phyloP scores from a whole-genome alignment of 30 jellyfish, hydroid and myxozoan species.

The Morbakka virulenta region DNA sequence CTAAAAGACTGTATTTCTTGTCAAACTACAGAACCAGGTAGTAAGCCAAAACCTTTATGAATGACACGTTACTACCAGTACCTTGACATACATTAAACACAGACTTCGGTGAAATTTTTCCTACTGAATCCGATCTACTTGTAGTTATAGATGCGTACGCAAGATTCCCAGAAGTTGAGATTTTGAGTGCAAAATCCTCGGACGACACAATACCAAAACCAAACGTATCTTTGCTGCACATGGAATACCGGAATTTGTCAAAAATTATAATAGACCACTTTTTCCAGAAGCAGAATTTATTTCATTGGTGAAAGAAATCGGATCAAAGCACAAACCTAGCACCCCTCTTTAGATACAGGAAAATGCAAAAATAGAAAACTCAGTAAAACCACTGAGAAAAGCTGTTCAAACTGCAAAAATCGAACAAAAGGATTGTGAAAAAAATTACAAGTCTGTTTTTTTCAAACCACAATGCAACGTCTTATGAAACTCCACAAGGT shows the following conservation, averaged over 20 bases:
- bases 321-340: slow-evolving; percentile 10
- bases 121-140: neutral
- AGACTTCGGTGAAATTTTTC: slow-evolving; percentile 12
- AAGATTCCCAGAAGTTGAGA: neutral
- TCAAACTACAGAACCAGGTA: neutral
- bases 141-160: neutral
- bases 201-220: neutral
- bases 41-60: neutral
- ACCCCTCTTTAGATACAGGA: neutral
- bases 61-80: neutral
- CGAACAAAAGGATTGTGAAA: slow-evolving; percentile 7
- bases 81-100: neutral
- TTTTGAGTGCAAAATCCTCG: neutral
- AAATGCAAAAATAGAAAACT: neutral
- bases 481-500: no score
- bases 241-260: neutral
- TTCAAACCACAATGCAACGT: no score
- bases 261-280: neutral
- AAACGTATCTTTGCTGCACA: neutral
- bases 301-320: slow-evolving; percentile 1
- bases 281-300: neutral
- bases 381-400: slow-evolving; percentile 25
- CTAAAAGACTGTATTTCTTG: neutral
- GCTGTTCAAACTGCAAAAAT: slow-evolving; percentile 28
- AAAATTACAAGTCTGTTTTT: no score